Conservation (phyloP, 2,888 invertebrate genomes). For the Lumbricus terrestris region DNA sequence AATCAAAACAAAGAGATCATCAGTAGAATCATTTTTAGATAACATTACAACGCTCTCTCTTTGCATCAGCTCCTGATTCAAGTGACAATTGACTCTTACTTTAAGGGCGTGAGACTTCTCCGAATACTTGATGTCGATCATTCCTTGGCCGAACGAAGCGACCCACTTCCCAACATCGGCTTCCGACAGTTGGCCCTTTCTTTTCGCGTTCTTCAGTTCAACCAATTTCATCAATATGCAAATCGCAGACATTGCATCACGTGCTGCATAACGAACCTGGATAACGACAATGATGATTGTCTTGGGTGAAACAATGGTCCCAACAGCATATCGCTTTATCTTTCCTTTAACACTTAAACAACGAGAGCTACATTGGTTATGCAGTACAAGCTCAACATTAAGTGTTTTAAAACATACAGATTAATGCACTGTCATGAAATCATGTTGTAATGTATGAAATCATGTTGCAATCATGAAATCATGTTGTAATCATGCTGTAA, state of each 20-base stretch:
- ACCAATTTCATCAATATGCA: constrained; percentile 65
- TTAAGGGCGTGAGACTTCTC: background rate
- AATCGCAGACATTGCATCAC: constrained; percentile 73
- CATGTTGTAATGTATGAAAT: too few relatives aligned
- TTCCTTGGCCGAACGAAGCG: background rate
- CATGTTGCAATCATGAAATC: too few relatives aligned
- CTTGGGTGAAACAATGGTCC: background rate
- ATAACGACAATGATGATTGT: constrained; percentile 25
- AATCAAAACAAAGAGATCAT: too few relatives aligned
- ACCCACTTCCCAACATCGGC: background rate
- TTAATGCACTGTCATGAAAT: too few relatives aligned
- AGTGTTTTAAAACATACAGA: too few relatives aligned
- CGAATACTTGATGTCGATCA: background rate
- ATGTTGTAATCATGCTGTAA: too few relatives aligned
- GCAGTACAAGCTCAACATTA: too few relatives aligned
- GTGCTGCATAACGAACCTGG: constrained; percentile 70
- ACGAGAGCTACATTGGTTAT: too few relatives aligned
- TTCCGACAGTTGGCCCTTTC: constrained; percentile 10
- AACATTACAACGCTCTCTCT: too few relatives aligned
- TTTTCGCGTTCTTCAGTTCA: constrained; percentile 27
- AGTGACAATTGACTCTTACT: background rate
- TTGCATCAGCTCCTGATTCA: background rate
- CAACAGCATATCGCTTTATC: background rate
- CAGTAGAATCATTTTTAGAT: too few relatives aligned
- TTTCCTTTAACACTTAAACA: background rate